Base-by-base conservation (phyloP, 2,797 vertebrate genomes). In the Spheniscus humboldti region DNA sequence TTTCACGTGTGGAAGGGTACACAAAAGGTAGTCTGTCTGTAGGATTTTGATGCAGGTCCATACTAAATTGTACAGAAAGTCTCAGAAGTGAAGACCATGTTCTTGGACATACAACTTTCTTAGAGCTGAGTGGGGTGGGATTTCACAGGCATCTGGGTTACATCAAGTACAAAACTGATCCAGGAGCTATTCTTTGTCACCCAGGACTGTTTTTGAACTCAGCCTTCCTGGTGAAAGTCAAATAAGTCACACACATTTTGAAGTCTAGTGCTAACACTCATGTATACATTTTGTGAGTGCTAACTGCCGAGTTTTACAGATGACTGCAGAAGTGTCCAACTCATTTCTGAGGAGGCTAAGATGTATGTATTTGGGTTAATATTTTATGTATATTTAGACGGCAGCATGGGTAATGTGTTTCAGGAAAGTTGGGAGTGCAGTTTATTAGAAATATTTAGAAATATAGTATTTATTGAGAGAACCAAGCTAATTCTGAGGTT, bases 341-440 rank as follows among this genome's bases (percentile, higher is more conserved):
- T 76, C 5, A 2, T n/a, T 69, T 57, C 77, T 47, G 47, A 66
- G 16, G 66, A 63, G 78, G 11, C 13, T 71, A 69, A 71, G n/a
- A 7, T 37, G 35, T 22, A 4, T 31, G 15, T 41, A 20, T 71
- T 13, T 80, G 30, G 23, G 41, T 74, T 59, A 7, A 24, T 64
- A 35, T 52, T 76, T 82, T 47, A 48, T 1, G 1, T 30, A 4
- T 33, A 23, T 86, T 86, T 39, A 60, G 30, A 6, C 37, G 37
- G 17, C 62, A 80, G 56, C 23, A 5, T 8, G 30, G 7, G 11
- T 25, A 22, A 33, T 64, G 31, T n/a, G 22, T 30, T 67, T 62
- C 37, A 53, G 78, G 71, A 41, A n/a, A 84, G 23, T 0, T 66
- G 27, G 14, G n/a, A 73, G 52, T 0, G 1, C 3, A 7, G 10